Conservation (phyloP, 2,113 vertebrate species). For the Larimichthys crocea region DNA sequence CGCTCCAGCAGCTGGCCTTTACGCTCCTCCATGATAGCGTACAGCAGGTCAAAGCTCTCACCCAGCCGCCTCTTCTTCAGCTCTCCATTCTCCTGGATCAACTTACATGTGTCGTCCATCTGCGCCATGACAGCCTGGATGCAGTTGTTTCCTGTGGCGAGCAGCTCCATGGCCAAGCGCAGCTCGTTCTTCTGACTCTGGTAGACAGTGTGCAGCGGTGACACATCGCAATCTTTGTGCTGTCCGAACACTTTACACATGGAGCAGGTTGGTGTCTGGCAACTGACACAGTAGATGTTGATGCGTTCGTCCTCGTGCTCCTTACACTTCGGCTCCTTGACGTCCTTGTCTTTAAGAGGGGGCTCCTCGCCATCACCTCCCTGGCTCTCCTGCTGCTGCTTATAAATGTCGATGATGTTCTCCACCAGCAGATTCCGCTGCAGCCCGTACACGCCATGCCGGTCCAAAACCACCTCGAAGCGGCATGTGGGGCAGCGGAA, state of each 20-base stretch:
- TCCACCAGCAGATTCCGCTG: slow-evolving; percentile 92
- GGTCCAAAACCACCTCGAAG: slow-evolving; percentile 92
- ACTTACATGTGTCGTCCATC: slow-evolving; percentile 69
- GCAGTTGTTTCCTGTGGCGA: slow-evolving; percentile 68
- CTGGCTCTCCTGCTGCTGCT: slow-evolving; percentile 81
- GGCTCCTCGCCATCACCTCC: slow-evolving; percentile 24
- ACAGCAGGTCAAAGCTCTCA: slow-evolving; percentile 85
- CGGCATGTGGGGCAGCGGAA: slow-evolving; percentile 95
- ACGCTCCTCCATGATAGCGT: slow-evolving; percentile 88
- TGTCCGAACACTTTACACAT: slow-evolving; percentile 94
- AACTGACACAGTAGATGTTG: slow-evolving; percentile 95
- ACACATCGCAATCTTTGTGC: slow-evolving; percentile 92
- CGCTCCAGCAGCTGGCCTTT: slow-evolving; percentile 86
- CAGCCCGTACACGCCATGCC: slow-evolving; percentile 92
- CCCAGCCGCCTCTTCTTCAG: slow-evolving; percentile 85
- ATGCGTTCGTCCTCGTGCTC: slow-evolving; percentile 92
- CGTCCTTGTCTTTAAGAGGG: slow-evolving; percentile 83
- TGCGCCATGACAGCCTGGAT: slow-evolving; percentile 62
- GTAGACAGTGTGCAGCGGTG: slow-evolving; percentile 86
- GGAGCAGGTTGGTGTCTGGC: slow-evolving; percentile 91
- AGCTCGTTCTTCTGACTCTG: slow-evolving; percentile 88
- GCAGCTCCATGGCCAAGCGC: slow-evolving; percentile 68
- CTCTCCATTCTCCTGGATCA: slow-evolving; percentile 87
- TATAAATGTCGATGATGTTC: slow-evolving; percentile 87
- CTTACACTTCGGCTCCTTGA: slow-evolving; percentile 87